Percentiles rank a stretch among this genome's conserved stretches.
Evolutionary conservation across 2,113 vertebrate species (phyloP).

Genomic region (Aphelocoma coerulescens): DNA sequence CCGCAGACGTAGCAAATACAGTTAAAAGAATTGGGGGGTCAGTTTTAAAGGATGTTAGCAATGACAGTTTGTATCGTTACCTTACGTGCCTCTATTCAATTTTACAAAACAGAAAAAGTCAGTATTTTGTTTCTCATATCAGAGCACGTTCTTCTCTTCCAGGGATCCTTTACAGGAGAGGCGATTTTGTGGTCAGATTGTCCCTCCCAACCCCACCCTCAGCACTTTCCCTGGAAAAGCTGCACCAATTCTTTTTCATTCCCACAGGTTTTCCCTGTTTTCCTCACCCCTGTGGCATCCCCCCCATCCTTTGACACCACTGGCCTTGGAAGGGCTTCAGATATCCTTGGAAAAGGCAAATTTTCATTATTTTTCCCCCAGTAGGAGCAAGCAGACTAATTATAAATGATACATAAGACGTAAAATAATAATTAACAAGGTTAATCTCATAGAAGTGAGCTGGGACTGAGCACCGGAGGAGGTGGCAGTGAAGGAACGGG

Average conservation of each 20-base stretch:
- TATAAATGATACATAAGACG: neutral
- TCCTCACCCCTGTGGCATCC: rapidly evolving
- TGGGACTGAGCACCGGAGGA: neutral
- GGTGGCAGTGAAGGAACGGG: neutral
- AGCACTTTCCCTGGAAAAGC: neutral
- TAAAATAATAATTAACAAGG: neutral
- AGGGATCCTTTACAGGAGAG: rapidly evolving
- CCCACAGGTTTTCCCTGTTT: neutral
- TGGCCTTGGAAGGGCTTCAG: neutral
- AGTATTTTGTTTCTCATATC: no score
- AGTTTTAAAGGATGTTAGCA: no score
- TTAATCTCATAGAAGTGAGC: neutral
- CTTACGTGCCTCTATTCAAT: no score
- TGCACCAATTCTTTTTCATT: rapidly evolving
- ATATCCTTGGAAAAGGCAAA: neutral
- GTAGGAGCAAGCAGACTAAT: neutral
- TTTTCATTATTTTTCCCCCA: neutral
- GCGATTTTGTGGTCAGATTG: neutral
- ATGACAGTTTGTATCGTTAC: no score
- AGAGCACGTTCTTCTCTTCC: neutral
- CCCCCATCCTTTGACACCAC: neutral
- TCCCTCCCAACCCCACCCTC: neutral
- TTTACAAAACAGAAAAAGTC: no score
- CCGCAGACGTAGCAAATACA: no score
- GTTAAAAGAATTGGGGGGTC: no score